Evolutionary conservation across 1,140 invertebrate species (phyloP), one percentile per base, ranked within the genome.

Genomic region (Zaprionus africanus): DNA sequence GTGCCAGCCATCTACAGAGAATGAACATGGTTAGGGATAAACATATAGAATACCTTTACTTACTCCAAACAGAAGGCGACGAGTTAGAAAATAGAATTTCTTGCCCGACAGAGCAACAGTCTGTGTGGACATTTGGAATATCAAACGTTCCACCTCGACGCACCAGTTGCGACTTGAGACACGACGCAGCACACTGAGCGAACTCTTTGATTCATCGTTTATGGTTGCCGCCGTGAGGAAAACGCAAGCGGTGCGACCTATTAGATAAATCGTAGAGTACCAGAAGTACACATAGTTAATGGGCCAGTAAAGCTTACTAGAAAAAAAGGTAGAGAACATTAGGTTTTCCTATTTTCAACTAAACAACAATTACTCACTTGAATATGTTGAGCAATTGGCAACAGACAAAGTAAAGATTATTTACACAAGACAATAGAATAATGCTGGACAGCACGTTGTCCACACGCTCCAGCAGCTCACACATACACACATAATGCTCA

Each of bases 371-470:
- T 12, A 74, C 94, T 51, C 66, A 96, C 96, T 95, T 94, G 24
- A 97, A 93, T 56, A 95, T 95, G 79, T 96, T 95, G 0, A 96
- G 94, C 11, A 97, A 93, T 82, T 96, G 96, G 1, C 96, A 92
- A 75, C 96, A 96, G 34, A 96, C 95, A 75, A 96, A 96, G 78
- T 96, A 96, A 2, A 96, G 92, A 90, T 96, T 96, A 69, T 95
- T 95, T 0, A 94, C 93, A 71, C 95, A 96, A 0, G 96, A 96
- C n/a, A 96, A 85, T 2, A 96, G 91, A 34, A 96, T 94, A 0
- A 96, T 94, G 53, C 93, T 93, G 6, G 95, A 95, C 31, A 96
- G 92, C 38, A 93, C 91, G 4, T 93, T 92, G 66, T 96, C 95
- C 36, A 95, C 92, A 5, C 82, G 92, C 76, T 94, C 93, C 0